phyloP scores from a whole-genome alignment of 2,113 vertebrate genomes.

The Pluvianellus socialis region DNA sequence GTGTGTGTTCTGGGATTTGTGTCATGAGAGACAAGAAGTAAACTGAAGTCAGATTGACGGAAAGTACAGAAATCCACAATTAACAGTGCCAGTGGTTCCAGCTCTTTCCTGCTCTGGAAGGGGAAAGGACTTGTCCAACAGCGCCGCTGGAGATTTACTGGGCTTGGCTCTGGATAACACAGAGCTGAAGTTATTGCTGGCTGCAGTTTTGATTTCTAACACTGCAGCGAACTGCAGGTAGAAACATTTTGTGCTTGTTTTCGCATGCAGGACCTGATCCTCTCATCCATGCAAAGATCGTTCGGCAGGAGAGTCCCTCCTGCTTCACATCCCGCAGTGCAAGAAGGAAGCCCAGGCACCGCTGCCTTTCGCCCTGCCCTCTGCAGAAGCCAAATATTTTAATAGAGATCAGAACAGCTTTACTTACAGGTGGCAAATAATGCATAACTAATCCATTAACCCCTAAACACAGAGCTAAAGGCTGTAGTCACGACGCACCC shows the following conservation, averaged over 20 bases:
- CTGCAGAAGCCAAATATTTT: not conserved
- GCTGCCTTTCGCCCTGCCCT: not conserved
- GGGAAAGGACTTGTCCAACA: not conserved
- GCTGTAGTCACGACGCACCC: fast-evolving
- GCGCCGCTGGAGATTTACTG: not conserved
- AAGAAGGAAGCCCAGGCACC: not conserved
- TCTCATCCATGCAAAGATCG: not conserved
- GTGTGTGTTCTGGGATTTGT: not conserved
- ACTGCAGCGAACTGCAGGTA: not conserved
- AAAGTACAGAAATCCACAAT: not conserved
- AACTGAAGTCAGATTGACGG: not conserved
- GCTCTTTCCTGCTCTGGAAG: not conserved
- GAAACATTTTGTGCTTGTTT: not conserved
- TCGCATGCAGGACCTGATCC: not conserved
- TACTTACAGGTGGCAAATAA: not conserved
- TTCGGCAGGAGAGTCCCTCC: not conserved
- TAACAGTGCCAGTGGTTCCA: not conserved
- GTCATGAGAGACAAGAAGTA: not conserved
- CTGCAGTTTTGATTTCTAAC: slow-evolving; percentile 33
- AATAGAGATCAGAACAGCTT: not conserved
- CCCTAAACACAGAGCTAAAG: not conserved
- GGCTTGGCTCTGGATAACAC: not conserved
- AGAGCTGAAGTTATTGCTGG: not conserved
- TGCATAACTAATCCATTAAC: not conserved
- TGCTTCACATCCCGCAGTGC: not conserved